A percentile compares a stretch with the other conserved stretches of the same genome.
These are phyloP conservation scores for Emmelina monodactyla DNA, from an alignment of 2,888 invertebrate genomes.

Conservation along the genomic window DNA sequence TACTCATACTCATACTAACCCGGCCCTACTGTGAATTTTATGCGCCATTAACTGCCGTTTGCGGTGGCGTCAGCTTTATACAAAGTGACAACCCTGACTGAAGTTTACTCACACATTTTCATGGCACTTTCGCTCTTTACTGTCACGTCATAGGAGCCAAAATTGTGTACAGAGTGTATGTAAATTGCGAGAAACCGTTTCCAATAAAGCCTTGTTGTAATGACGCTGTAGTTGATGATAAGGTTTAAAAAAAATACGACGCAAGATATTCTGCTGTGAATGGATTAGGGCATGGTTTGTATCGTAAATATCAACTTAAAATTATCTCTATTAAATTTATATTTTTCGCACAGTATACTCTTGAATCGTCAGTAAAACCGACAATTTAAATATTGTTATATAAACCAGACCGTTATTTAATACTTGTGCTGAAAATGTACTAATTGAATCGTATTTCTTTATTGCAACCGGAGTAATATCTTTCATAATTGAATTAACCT, in stretches of 20 bases:
- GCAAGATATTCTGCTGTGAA: too few species aligned
- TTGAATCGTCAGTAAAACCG: too few species aligned
- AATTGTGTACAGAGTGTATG: constrained; percentile 8
- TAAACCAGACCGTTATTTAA: too few species aligned
- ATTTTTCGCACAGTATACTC: too few species aligned
- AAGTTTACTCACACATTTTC: constrained; percentile 20
- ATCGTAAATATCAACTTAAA: too few species aligned
- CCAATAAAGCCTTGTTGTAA: constrained; percentile 22
- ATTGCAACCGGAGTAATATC: too few species aligned
- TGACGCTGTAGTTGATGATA: constrained; percentile 13
- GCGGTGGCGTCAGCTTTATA: constrained; percentile 49
- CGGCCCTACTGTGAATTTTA: constrained; percentile 45
- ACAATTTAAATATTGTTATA: too few species aligned
- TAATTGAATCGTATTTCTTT: too few species aligned
- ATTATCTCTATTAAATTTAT: too few species aligned
- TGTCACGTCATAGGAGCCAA: not conserved
- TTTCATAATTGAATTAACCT: too few species aligned
- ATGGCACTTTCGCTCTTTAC: constrained; percentile 26
- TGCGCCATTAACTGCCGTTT: constrained; percentile 54
- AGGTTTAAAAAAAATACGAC: constrained; percentile 20
- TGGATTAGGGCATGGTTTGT: too few species aligned
- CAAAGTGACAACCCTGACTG: constrained; percentile 49
- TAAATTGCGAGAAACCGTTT: constrained; percentile 33
- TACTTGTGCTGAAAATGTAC: too few species aligned
- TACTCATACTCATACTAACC: not conserved